Percentiles rank a stretch among this genome's conserved stretches.
These are phyloP conservation scores for Syndactyla subalaris DNA, from an alignment of 2,797 vertebrate species.

Conservation along the genomic window DNA sequence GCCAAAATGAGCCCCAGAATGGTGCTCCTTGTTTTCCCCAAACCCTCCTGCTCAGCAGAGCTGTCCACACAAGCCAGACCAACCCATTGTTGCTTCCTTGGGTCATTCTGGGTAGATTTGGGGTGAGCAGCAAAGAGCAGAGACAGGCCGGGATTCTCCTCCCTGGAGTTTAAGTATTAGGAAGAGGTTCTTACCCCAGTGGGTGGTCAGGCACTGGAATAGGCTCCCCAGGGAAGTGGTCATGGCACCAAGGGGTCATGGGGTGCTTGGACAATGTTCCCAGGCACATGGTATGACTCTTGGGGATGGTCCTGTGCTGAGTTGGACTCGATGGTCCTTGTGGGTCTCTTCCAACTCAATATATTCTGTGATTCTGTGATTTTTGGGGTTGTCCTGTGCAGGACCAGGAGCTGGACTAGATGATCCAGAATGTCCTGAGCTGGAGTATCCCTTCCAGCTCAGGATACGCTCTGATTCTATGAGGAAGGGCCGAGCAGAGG, in stretches of 20 bases:
- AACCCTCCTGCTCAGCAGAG: rapidly evolving
- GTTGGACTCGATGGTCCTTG: rapidly evolving
- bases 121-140: background rate
- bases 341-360: background rate
- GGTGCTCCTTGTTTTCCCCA: background rate
- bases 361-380: background rate
- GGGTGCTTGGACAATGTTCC: background rate
- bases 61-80: background rate
- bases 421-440: background rate
- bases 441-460: background rate
- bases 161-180: rapidly evolving
- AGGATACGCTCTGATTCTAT: too few species aligned
- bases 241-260: background rate
- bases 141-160: background rate
- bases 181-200: background rate
- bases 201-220: background rate
- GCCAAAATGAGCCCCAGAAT: background rate
- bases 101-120: background rate
- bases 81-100: background rate
- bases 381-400: background rate
- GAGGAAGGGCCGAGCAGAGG: background rate
- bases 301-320: too few species aligned
- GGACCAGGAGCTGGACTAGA: too few species aligned
- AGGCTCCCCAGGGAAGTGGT: rapidly evolving
- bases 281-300: background rate